These are phyloP conservation scores for Oryzias melastigma DNA, from an alignment of 2,113 vertebrate species.

Conservation along the genomic window DNA sequence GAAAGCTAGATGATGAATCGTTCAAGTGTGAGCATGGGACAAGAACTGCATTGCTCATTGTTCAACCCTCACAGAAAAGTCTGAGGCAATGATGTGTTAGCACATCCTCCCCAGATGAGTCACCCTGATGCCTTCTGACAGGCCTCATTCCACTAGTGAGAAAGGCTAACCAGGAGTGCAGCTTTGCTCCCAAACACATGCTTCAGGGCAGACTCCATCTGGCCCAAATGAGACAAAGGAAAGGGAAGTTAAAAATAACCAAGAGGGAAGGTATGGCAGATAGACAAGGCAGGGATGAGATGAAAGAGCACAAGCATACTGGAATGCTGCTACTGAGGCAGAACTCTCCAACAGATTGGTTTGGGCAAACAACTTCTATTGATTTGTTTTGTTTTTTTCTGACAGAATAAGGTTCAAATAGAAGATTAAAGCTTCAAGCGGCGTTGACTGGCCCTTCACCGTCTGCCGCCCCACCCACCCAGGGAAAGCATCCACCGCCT, in stretches of 20 bases:
- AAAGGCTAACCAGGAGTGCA: constrained; percentile 63
- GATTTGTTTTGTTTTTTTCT: constrained; percentile 55
- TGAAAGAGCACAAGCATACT: constrained; percentile 38
- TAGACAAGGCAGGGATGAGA: constrained; percentile 52
- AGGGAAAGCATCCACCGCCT: too few species aligned
- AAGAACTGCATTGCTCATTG: constrained; percentile 69
- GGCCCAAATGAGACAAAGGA: constrained; percentile 67
- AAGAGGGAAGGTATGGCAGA: constrained; percentile 63
- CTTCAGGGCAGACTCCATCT: constrained; percentile 71
- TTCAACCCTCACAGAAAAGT: constrained; percentile 65
- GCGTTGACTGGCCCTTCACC: too few species aligned
- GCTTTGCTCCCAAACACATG: constrained; percentile 66
- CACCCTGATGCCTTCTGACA: constrained; percentile 75
- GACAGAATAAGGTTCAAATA: constrained; percentile 46
- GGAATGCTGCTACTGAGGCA: constrained; percentile 36
- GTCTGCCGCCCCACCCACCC: too few species aligned
- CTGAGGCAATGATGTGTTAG: constrained; percentile 68
- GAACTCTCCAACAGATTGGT: constrained; percentile 30
- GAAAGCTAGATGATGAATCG: constrained; percentile 60
- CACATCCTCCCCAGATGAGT: constrained; percentile 70
- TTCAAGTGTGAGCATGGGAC: constrained; percentile 54
- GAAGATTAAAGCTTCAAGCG: constrained; percentile 37
- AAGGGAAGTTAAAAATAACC: constrained; percentile 70
- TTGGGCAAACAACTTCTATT: constrained; percentile 55
- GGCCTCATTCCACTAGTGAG: constrained; percentile 69